Percentiles rank a stretch among this genome's conserved stretches.
Evolutionary conservation across 2,113 vertebrate species (phyloP).

Genomic region (Xenotilapia flavipinnis): DNA sequence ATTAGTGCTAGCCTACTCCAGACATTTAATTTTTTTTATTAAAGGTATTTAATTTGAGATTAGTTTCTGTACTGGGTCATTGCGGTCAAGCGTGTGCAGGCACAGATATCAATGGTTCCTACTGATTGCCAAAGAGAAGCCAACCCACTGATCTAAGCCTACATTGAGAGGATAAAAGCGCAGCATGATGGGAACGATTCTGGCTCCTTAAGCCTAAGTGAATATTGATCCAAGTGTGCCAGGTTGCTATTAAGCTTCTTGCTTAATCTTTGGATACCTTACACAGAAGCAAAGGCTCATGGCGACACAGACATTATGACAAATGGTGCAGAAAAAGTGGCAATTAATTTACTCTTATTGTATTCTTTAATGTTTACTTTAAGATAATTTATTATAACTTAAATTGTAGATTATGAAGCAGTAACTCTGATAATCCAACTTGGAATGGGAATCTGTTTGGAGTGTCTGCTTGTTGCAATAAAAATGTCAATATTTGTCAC

Average conservation of each 20-base stretch:
- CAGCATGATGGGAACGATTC: slow-evolving; percentile 48
- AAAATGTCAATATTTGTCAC: not conserved
- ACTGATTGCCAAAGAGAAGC: slow-evolving; percentile 34
- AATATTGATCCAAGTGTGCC: slow-evolving; percentile 63
- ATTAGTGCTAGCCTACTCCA: not conserved
- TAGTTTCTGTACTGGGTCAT: slow-evolving; percentile 25
- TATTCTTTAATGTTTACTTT: not conserved
- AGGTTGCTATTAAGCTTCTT: slow-evolving; percentile 51
- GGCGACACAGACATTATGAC: not conserved
- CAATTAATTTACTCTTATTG: not conserved
- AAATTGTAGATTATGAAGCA: not conserved
- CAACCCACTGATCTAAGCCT: slow-evolving; percentile 6
- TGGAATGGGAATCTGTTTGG: not conserved
- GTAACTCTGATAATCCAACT: not conserved
- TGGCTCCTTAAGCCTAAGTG: slow-evolving; percentile 56
- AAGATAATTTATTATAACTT: not conserved
- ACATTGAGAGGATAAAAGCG: slow-evolving; percentile 45
- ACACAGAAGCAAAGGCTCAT: not conserved
- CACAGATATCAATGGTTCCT: slow-evolving; percentile 44
- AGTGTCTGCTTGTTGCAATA: not conserved
- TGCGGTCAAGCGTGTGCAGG: slow-evolving; percentile 30
- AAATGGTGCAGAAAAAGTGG: not conserved
- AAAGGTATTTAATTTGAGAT: not conserved
- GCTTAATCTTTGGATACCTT: slow-evolving; percentile 27
- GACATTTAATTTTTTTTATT: not conserved